phyloP scores from a whole-genome alignment of 2,797 vertebrate species.

The Eulemur albifrons region DNA sequence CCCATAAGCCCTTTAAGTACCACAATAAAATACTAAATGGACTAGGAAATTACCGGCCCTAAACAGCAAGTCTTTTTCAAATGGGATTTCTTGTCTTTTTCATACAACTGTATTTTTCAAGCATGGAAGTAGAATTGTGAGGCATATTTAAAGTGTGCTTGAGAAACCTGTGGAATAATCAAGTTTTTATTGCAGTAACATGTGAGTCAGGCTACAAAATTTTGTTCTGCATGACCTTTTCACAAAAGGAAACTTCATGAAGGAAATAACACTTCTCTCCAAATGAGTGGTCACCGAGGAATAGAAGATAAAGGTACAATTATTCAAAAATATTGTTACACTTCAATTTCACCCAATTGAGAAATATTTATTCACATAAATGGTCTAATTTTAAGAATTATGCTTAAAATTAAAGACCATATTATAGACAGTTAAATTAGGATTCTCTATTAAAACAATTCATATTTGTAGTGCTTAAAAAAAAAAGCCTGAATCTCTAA shows the following conservation, averaged over 20 bases:
- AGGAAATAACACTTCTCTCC: not conserved
- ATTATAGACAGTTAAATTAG: not conserved
- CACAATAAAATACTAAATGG: not conserved
- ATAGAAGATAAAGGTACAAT: not conserved
- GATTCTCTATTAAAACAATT: not conserved
- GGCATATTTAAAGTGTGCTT: not conserved
- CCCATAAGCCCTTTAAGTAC: not conserved
- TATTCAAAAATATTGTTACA: not conserved
- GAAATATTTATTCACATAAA: not conserved
- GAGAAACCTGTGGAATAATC: not conserved
- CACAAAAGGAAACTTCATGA: constrained; percentile 5
- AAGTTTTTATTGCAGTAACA: not conserved
- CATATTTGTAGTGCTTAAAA: not conserved
- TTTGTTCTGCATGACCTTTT: not conserved
- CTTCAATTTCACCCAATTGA: not conserved
- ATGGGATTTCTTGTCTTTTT: not conserved
- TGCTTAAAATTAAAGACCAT: constrained; percentile 2
- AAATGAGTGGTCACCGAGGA: not conserved
- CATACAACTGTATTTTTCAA: constrained; percentile 14
- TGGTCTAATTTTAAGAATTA: not conserved
- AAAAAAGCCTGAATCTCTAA: not conserved
- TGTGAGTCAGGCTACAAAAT: not conserved
- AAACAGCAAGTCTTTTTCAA: constrained; percentile 18
- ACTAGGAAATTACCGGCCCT: not conserved
- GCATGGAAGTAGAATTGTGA: constrained; percentile 42